Conservation (phyloP, 2,797 vertebrate species). For the Acrossocheilus wenchowensis region DNA sequence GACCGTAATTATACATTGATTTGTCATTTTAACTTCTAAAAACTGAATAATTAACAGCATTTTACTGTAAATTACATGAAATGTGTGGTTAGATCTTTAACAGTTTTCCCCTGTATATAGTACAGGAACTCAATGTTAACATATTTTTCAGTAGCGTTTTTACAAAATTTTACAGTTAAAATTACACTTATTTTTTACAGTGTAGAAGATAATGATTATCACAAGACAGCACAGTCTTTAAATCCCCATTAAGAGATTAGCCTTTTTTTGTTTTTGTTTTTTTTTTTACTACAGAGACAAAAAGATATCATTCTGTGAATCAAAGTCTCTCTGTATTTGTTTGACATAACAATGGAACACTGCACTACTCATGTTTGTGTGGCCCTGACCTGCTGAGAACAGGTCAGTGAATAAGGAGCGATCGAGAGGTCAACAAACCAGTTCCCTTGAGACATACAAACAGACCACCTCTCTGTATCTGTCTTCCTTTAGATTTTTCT, state of each 20-base stretch:
- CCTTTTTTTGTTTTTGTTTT: neutral
- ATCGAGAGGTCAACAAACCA: neutral
- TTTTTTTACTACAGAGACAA: neutral
- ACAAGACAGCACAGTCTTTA: neutral
- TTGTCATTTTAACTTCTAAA: too few species aligned
- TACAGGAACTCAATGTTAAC: too few species aligned
- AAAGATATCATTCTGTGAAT: neutral
- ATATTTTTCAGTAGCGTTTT: too few species aligned
- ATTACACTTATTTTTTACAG: too few species aligned
- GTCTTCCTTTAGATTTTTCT: neutral
- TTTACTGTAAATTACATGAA: too few species aligned
- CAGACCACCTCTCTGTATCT: neutral
- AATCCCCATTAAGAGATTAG: neutral
- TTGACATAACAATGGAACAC: neutral
- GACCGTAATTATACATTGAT: too few species aligned
- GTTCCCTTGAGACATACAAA: neutral
- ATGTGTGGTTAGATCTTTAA: too few species aligned
- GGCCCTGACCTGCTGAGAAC: constrained; percentile 9
- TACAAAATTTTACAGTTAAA: too few species aligned
- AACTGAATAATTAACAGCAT: too few species aligned
- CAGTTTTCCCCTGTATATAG: too few species aligned
- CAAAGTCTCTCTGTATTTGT: constrained; percentile 21
- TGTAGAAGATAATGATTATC: neutral
- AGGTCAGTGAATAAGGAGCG: constrained; percentile 18
- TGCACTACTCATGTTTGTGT: constrained; percentile 26